Evolutionary conservation across 1,140 invertebrate genomes (phyloP).

Genomic region (Bombus polaris): DNA sequence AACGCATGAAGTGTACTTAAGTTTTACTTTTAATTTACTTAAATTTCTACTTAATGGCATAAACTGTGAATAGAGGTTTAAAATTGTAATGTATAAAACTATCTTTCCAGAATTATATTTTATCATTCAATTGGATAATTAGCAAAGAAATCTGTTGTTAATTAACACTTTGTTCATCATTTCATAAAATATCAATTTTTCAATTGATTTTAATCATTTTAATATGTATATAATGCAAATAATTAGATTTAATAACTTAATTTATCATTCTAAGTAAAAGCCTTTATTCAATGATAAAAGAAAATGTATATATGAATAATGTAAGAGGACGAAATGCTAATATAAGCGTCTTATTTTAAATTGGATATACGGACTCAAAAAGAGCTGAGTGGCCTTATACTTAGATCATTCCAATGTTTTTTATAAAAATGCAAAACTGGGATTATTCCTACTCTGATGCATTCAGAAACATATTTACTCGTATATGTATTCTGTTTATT

Average conservation of each 20-base stretch:
- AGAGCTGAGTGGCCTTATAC: conserved; percentile 60
- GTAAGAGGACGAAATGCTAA: conserved; percentile 38
- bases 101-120: conserved; percentile 18
- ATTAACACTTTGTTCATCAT: conserved; percentile 12
- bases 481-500: conserved; percentile 71
- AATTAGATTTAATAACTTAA: conserved; percentile 47
- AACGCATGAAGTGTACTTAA: conserved; percentile 58
- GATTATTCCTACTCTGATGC: conserved; percentile 28
- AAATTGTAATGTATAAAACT: conserved; percentile 2
- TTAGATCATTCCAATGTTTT: conserved; percentile 65
- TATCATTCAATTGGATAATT: conserved; percentile 14
- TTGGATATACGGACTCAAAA: conserved; percentile 30
- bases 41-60: conserved; percentile 8
- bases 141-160: neutral
- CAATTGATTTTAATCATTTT: conserved; percentile 31
- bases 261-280: conserved; percentile 34
- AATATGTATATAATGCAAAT: conserved; percentile 56
- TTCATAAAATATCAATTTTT: conserved; percentile 12
- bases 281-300: conserved; percentile 26
- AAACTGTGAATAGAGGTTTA: neutral
- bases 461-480: conserved; percentile 65
- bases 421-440: conserved; percentile 38
- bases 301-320: conserved; percentile 51
- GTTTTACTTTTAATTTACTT: conserved; percentile 42
- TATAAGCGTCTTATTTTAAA: conserved; percentile 43